Base-by-base conservation (phyloP, 1,140 invertebrate genomes). In the Parasteatoda tepidariorum region DNA sequence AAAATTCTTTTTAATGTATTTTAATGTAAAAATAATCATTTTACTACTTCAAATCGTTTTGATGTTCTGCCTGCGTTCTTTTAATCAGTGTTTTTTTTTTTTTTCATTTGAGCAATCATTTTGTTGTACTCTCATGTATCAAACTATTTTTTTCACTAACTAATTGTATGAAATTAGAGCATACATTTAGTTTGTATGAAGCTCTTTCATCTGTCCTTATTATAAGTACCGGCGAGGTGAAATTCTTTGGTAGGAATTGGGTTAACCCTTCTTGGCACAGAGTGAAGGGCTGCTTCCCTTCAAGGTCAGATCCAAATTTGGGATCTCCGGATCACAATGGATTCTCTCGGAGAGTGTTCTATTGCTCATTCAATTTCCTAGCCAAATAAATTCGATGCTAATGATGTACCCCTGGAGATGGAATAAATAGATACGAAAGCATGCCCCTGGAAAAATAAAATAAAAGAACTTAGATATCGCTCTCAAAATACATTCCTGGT, bases 251-350 rank as follows among this genome's bases (percentile, higher is more conserved):
- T 18, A 2, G 68, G 18, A 71, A 71, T 71, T 71, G 55, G 68
- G 68, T 78, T 82, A 70, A 59, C 67, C 54, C 67, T 61, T 70
- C 33, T 82, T 70, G 66, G 78, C 78, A 59, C 57, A n/a, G 26
- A 76, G 64, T 22, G 73, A 30, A 18, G 4, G 6, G 5, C 54
- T 48, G n/a, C n/a, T 1, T 26, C 4, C 22, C 55, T 48, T 48
- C 66, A 82, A 82, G 78, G 78, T 62, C 55, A 54, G 24, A n/a
- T 62, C 78, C 78, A 82, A 82, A 82, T 82, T 71, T 31, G 78
- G 78, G 22, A 22, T 30, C 62, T 34, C 59, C 62, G 13, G 48
- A 22, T 59, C 68, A 54, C 78, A 82, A 82, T 82, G 55, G 66
- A 48, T 57, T 41, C 30, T 48, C 38, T 48, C n/a, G n/a, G 67